Base-by-base conservation (phyloP, 2,113 vertebrate genomes). In the Lophotis ruficrista region DNA sequence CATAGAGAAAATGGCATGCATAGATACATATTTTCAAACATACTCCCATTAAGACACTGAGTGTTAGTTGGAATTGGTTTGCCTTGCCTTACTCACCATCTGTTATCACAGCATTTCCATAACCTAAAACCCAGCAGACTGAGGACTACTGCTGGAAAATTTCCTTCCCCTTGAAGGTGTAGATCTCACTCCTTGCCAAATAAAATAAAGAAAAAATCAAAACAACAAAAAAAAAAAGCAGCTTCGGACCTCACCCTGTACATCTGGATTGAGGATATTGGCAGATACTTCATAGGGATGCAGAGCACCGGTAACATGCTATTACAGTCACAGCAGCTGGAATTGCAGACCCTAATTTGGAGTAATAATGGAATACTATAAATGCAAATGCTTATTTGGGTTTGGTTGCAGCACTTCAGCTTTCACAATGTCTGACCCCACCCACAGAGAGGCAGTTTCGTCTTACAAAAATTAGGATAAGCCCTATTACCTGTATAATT, bases 371-470 rank as follows among this genome's bases (percentile, higher is more conserved):
- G 66, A 77, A 90, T 83, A 64, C 48, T 18, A 38, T 84, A 54
- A 54, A 90, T 37, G 48, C 45, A 94, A 87, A 94, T 69, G 37
- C 25, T 84, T 82, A 47, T 79, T 87, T 87, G 70, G 65, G 58
- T 94, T 94, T 95, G 25, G n/a, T 91, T 91, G 60, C 54, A 89
- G 84, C n/a, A 17, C 64, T 92, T 91, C 62, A 73, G 37, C 70
- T 93, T 97, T 94, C 92, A 89, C 70, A 94, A 79, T 43, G 48
- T 53, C 41, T 85, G 50, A 62, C 73, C 50, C 70, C 83, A 94
- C 89, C 93, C 91, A 95, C 75, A 38, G 37, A 76, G 77, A 87
- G 23, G n/a, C 50, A 91, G 33, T 93, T 97, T 91, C 86, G 79
- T 69, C 77, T 79, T 69, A 89, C 77, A 84, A 54, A 91, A 87